These are phyloP conservation scores for Cotesia typhae DNA, from an alignment of 1,140 invertebrate genomes.

Conservation along the genomic window DNA sequence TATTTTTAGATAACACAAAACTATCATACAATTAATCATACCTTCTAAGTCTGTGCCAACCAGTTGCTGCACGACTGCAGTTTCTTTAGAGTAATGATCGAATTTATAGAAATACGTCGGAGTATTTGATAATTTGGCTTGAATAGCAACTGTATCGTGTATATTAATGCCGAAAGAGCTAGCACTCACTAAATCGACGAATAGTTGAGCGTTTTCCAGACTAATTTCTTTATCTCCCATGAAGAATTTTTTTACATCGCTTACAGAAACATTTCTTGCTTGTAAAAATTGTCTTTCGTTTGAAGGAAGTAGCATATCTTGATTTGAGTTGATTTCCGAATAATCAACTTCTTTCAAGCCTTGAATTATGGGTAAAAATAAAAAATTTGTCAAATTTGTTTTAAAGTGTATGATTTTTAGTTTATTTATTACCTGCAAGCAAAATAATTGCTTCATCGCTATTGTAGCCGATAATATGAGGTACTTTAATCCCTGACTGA, in stretches of 20 bases:
- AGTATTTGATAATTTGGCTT: conserved; percentile 37
- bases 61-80: too few relatives aligned
- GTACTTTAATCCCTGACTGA: conserved; percentile 66
- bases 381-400: too few relatives aligned
- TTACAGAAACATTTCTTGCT: conserved; percentile 48
- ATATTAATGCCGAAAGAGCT: conserved; percentile 24
- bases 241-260: conserved; percentile 62
- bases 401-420: not conserved
- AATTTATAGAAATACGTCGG: too few relatives aligned
- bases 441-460: conserved; percentile 68
- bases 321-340: not conserved
- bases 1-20: too few relatives aligned
- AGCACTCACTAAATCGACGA: conserved; percentile 19
- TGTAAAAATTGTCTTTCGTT: not conserved
- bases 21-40: too few relatives aligned
- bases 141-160: conserved; percentile 47
- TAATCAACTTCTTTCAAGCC: not conserved
- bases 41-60: too few relatives aligned
- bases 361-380: not conserved
- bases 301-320: conserved; percentile 6
- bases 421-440: conserved; percentile 47
- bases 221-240: conserved; percentile 36
- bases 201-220: not conserved
- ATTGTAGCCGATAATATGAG: conserved; percentile 71
- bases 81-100: too few relatives aligned